Conservation (phyloP, 2,888 invertebrate genomes). For the Apotomis turbidana region DNA sequence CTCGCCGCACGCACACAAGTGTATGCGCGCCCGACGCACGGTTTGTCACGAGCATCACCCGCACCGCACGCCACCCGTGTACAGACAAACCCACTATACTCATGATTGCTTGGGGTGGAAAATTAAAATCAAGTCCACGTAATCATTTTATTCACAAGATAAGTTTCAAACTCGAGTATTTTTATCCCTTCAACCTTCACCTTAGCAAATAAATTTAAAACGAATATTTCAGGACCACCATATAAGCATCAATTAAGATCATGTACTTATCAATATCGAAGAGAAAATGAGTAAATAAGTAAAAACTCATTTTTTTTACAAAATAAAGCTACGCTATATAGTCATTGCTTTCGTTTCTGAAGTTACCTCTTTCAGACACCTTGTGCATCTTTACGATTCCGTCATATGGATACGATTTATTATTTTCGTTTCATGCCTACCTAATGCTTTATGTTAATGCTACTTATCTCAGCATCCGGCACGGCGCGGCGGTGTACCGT, state of each 20-base stretch:
- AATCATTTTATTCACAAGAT: background rate
- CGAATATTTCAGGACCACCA: too few relatives aligned
- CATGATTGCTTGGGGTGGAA: conserved; percentile 19
- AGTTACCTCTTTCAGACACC: background rate
- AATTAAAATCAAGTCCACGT: conserved; percentile 13
- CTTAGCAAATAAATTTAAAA: too few relatives aligned
- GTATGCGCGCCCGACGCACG: conserved; percentile 35
- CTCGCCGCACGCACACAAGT: conserved; percentile 30
- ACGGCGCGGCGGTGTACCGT: background rate
- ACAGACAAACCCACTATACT: conserved; percentile 1
- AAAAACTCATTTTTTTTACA: too few relatives aligned
- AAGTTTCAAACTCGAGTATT: background rate
- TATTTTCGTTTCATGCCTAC: background rate
- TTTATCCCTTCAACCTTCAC: too few relatives aligned
- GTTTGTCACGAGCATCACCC: conserved; percentile 45
- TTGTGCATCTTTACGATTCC: background rate
- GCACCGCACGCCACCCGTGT: conserved; percentile 46
- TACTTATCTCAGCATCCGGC: conserved; percentile 26
- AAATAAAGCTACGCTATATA: too few relatives aligned
- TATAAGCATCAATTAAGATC: too few relatives aligned
- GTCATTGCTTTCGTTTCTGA: too few relatives aligned
- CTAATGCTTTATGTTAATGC: conserved; percentile 6
- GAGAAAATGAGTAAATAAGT: too few relatives aligned
- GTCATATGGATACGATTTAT: background rate
- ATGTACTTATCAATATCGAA: too few relatives aligned